phyloP scores from a whole-genome alignment of 2,888 invertebrate genomes.

The Dione vanillae region DNA sequence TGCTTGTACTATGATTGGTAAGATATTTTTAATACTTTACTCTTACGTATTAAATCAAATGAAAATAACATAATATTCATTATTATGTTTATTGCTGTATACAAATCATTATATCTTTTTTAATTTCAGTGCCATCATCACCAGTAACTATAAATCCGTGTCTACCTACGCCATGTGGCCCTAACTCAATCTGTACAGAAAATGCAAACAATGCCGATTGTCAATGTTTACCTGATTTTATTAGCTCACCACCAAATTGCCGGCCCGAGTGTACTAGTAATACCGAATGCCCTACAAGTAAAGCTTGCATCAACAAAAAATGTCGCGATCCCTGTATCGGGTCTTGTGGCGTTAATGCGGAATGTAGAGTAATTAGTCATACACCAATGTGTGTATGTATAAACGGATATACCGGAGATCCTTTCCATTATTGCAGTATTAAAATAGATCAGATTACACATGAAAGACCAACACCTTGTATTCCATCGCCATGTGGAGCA shows the following conservation, averaged over 20 bases:
- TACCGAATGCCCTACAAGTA: constrained; percentile 85
- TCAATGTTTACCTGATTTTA: constrained; percentile 86
- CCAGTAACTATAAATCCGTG: constrained; percentile 82
- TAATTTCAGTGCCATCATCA: constrained; percentile 60
- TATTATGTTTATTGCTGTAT: too few relatives aligned
- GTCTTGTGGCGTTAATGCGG: constrained; percentile 87
- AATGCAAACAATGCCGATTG: constrained; percentile 85
- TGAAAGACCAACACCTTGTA: constrained; percentile 85
- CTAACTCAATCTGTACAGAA: constrained; percentile 86
- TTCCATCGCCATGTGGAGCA: constrained; percentile 88
- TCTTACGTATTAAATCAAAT: background rate
- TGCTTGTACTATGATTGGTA: constrained; percentile 83
- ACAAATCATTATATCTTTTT: too few relatives aligned
- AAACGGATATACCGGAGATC: constrained; percentile 87
- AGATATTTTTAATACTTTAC: constrained; percentile 49
- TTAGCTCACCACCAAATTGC: constrained; percentile 86
- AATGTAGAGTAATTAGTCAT: constrained; percentile 89
- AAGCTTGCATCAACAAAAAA: constrained; percentile 88
- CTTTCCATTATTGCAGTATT: constrained; percentile 82
- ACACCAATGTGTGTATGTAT: constrained; percentile 87
- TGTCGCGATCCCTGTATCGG: constrained; percentile 89
- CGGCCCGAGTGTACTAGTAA: constrained; percentile 88
- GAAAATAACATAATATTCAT: too few relatives aligned
- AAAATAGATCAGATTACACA: constrained; percentile 68
- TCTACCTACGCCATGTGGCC: constrained; percentile 87